A percentile compares a stretch with the other conserved stretches of the same genome.
Evolutionary conservation across 2,888 invertebrate species (phyloP).

Genomic region (Cremastinae sp.): DNA sequence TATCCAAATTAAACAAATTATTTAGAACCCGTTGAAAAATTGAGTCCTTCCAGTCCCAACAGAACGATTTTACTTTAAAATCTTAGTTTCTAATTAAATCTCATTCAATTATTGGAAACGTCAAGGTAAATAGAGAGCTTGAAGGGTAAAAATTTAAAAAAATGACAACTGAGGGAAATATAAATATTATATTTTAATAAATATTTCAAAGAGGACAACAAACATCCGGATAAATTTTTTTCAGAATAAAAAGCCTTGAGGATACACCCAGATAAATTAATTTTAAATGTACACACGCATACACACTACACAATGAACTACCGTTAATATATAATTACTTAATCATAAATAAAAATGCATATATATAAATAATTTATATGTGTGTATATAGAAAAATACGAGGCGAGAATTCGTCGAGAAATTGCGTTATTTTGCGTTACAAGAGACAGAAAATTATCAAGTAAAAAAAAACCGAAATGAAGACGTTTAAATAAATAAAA

Average conservation of each 20-base stretch:
- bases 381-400: constrained; percentile 17
- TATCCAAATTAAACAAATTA: constrained; percentile 43
- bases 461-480: constrained; percentile 39
- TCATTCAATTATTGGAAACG: too few relatives aligned
- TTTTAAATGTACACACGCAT: constrained; percentile 52
- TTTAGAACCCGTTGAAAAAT: constrained; percentile 30
- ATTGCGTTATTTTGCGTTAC: constrained; percentile 56
- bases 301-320: constrained; percentile 50
- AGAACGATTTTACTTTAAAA: neutral
- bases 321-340: constrained; percentile 43
- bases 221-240: neutral
- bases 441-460: too few relatives aligned
- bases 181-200: too few relatives aligned
- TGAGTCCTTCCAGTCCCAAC: constrained; percentile 1
- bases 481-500: constrained; percentile 66
- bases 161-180: too few relatives aligned
- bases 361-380: neutral
- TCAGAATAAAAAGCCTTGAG: constrained; percentile 6
- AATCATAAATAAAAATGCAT: constrained; percentile 32
- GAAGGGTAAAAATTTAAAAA: too few relatives aligned
- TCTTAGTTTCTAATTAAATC: too few relatives aligned
- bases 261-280: constrained; percentile 27
- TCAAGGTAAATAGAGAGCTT: too few relatives aligned
- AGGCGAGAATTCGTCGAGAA: constrained; percentile 55
- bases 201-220: too few relatives aligned